A percentile compares a stretch with the other conserved stretches of the same genome.
phyloP scores from a whole-genome alignment of 2,797 vertebrate species.

The Clarias platycephalus region DNA sequence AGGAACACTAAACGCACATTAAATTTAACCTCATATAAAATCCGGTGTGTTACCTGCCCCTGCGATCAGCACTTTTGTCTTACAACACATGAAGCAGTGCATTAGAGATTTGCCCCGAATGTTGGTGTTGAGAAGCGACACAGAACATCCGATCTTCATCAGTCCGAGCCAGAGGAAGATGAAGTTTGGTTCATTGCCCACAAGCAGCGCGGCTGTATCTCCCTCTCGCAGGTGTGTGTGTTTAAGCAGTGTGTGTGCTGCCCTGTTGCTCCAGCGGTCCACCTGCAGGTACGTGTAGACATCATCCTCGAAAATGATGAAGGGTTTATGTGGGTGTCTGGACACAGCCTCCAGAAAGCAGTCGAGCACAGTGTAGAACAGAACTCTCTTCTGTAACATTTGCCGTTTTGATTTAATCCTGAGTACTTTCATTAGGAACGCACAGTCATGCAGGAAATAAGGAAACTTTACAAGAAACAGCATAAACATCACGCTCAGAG shows the following conservation, averaged over 20 bases:
- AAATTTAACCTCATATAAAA: not conserved
- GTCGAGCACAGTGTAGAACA: conserved; percentile 60
- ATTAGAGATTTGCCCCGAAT: conserved; percentile 67
- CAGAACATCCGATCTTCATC: conserved; percentile 71
- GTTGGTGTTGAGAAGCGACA: conserved; percentile 73
- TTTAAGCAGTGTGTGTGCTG: conserved; percentile 65
- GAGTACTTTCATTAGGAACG: not conserved
- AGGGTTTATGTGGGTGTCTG: conserved; percentile 64
- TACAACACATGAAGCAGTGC: conserved; percentile 69
- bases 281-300: conserved; percentile 65
- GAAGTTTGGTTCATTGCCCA: conserved; percentile 71
- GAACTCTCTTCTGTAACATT: conserved; percentile 33
- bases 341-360: conserved; percentile 58
- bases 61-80: conserved; percentile 69
- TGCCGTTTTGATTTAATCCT: not conserved
- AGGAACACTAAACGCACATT: not conserved
- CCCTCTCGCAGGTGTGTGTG: conserved; percentile 64
- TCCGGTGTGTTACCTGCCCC: conserved; percentile 63
- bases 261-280: conserved; percentile 70
- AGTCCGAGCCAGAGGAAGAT: conserved; percentile 74
- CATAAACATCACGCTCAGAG: not conserved
- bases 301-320: conserved; percentile 64
- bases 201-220: conserved; percentile 69
- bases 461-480: not conserved
- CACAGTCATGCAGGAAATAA: conserved; percentile 32